Conservation (phyloP, 35 echinoderm and acorn worm genomes). For the Diadema setosum region DNA sequence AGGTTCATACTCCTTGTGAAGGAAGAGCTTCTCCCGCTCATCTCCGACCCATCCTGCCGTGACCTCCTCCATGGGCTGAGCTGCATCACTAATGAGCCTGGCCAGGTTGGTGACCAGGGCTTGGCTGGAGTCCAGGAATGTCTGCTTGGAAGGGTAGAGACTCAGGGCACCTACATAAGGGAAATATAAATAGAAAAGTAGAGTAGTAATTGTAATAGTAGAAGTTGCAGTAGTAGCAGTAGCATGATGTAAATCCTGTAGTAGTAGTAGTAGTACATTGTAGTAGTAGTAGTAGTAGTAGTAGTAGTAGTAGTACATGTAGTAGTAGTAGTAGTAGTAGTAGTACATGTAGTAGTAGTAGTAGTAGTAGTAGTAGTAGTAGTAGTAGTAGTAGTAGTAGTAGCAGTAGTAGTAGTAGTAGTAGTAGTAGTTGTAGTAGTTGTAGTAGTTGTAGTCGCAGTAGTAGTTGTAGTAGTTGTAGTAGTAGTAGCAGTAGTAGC, state of each 20-base stretch:
- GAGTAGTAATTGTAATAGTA: too few species aligned
- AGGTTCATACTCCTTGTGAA: not conserved
- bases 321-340: not conserved
- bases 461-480: not conserved
- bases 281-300: not conserved
- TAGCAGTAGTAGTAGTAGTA: not conserved
- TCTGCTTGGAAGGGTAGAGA: constrained; percentile 75
- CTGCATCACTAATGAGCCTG: constrained; percentile 65
- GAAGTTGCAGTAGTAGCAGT: not conserved
- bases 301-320: not conserved
- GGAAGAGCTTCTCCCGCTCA: not conserved
- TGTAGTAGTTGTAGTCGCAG: not conserved
- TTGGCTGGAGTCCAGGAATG: constrained; percentile 26
- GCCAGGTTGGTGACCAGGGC: constrained; percentile 51
- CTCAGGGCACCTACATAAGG: constrained; percentile 66
- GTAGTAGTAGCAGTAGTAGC: not conserved
- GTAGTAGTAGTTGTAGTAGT: not conserved
- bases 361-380: not conserved
- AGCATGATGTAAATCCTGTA: not conserved
- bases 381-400: not conserved
- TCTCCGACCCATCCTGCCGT: constrained; percentile 50
- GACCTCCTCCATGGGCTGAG: constrained; percentile 72
- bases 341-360: not conserved
- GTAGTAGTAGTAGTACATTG: not conserved
- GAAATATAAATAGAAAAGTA: too few species aligned